Conservation (phyloP, 2,113 vertebrate genomes). For the Thamnaconus septentrionalis region DNA sequence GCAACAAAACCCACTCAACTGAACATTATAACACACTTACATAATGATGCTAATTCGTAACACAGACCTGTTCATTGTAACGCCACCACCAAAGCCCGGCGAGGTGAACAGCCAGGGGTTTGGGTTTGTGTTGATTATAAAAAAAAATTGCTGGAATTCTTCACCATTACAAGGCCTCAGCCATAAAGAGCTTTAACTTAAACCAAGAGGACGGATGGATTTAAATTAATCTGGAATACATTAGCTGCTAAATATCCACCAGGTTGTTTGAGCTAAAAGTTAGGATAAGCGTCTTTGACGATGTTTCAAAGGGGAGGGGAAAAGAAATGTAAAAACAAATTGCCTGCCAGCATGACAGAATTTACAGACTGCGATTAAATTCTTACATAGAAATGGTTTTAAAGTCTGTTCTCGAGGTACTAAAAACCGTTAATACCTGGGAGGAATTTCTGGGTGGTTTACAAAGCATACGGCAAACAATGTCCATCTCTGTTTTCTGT, state of each 20-base stretch:
- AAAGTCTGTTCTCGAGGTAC: background rate
- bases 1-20: slow-evolving; percentile 27
- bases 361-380: slow-evolving; percentile 25
- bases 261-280: no score
- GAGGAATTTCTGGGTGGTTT: no score
- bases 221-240: no score
- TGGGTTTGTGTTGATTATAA: slow-evolving; percentile 39
- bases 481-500: no score
- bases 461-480: no score
- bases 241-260: no score
- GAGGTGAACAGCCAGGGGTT: slow-evolving; percentile 32
- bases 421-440: background rate
- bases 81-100: slow-evolving; percentile 20
- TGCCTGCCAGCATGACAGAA: slow-evolving; percentile 18
- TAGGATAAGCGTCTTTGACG: no score
- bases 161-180: slow-evolving; percentile 13
- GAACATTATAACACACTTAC: slow-evolving; percentile 24
- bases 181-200: slow-evolving; percentile 35
- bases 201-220: no score
- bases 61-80: slow-evolving; percentile 17
- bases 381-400: slow-evolving; percentile 36
- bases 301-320: no score
- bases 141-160: slow-evolving; percentile 32
- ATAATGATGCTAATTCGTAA: slow-evolving; percentile 41
- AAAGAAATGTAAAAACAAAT: slow-evolving; percentile 5